Evolutionary conservation across 2,113 vertebrate species (phyloP), one percentile per base, ranked within the genome.

Genomic region (Engystomops pustulosus): DNA sequence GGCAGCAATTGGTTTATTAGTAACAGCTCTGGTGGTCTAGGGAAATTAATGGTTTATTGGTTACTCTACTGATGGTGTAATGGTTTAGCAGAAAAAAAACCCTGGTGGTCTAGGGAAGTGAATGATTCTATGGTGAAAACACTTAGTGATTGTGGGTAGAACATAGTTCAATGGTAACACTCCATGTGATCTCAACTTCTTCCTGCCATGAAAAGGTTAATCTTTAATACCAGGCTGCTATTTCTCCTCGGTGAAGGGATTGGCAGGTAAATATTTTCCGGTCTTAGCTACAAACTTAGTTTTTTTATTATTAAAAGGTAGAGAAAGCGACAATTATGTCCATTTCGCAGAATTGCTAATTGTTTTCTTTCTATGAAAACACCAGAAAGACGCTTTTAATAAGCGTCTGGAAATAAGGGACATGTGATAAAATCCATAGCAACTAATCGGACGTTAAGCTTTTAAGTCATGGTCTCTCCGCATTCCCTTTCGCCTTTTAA

Each of bases 281-380:
- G 32, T 20, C 30, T 67, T 67, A 32, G 32, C 62, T 36, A 17
- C 62, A 36, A 67, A 67, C 15, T 67, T 36, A n/a, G n/a, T n/a
- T n/a, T n/a, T n/a, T n/a, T n/a, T n/a, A 34, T 6, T 2, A 36
- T 36, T 67, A 34, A 32, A 20, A 4, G 6, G 58, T 11, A 12
- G 11, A 36, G 8, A 67, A 67, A 36, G 44, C 38, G 11, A 47
- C 36, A 11, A 25, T 72, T 72, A 25, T 4, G 25, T 49, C 71
- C 14, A 47, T 45, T 45, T 72, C 11, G 17, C 38, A 6, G 27
- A 72, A 72, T 44, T 23, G 44, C 70, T 41, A 72, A 72, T 44
- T 72, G 70, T 47, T 45, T 72, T 45, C 38, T 47, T 72, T 47
- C 38, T 25, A 44, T 72, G 70, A 72, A 65, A 27, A 72, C 36